Evolutionary conservation across 2,888 invertebrate genomes (phyloP), one percentile per base, ranked within the genome.

Genomic region (Neria commutata): DNA sequence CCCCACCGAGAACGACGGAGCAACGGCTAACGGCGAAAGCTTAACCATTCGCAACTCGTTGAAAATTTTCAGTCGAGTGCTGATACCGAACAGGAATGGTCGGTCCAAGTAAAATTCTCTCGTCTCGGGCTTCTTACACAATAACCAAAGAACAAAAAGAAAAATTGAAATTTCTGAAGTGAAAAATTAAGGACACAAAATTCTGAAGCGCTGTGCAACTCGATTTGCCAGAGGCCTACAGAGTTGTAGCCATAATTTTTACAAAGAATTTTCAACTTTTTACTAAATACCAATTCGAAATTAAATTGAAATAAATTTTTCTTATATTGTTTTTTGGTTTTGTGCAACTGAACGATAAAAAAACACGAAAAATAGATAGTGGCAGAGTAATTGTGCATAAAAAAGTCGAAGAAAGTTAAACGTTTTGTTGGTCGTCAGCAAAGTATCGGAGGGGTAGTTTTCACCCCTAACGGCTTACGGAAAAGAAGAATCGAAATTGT

Each of bases 61-160:
- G 67, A 76, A 72, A 78, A 76, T 68, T 75, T 72, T 81, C 77
- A 81, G 81, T 81, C 78, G 81, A 81, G 80, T 79, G 77, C 78
- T 76, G 81, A 78, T 77, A 75, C 77, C 77, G 79, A 76, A 76
- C 74, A 75, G 71, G 76, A 73, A 80, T 81, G 78, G 79, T 79
- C 80, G 77, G 78, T 75, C 72, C 69, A 71, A 72, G 69, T 72
- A 71, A 67, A 65, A 71, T 68, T 64, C 61, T 66, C 75, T 74
- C 74, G 74, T 76, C 71, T 72, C 66, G 75, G 65, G 63, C 67
- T 71, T 72, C 77, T 76, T 77, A 75, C 71, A 75, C 76, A 75
- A 75, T 72, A 77, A 56, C 60, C 61, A 54, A 54, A 56, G 61
- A 58, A 52, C 54, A 55, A 26, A 46, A 29, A 45, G 24, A 21